These are phyloP conservation scores for Holacanthella duospinosa DNA, from an alignment of 2,888 invertebrate species.

Conservation along the genomic window DNA sequence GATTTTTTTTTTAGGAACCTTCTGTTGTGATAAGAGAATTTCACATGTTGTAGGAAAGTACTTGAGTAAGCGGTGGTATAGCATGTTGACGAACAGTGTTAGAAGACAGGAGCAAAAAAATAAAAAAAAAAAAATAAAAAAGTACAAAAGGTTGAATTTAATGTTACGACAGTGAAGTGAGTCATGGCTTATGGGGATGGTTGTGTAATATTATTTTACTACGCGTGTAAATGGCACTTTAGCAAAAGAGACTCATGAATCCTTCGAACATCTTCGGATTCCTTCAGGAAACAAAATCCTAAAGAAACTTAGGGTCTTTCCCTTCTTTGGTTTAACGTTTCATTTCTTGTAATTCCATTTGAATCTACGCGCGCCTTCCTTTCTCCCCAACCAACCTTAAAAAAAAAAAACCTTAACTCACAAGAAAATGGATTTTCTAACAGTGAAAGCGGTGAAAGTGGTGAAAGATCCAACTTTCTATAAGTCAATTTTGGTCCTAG, in stretches of 20 bases:
- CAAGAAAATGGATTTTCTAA: background rate
- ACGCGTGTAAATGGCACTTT: background rate
- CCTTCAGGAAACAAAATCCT: background rate
- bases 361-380: background rate
- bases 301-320: constrained; percentile 1
- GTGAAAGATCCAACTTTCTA: too few relatives aligned
- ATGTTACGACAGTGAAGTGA: constrained; percentile 2
- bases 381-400: too few relatives aligned
- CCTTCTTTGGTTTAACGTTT: constrained; percentile 3
- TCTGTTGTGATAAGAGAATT: background rate
- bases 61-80: background rate
- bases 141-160: background rate
- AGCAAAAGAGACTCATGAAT: background rate
- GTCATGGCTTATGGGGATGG: background rate
- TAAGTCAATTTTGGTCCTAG: background rate
- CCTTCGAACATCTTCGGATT: background rate
- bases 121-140: background rate
- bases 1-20: background rate
- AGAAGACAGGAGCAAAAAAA: background rate
- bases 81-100: background rate
- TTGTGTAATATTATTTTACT: constrained; percentile 5
- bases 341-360: background rate
- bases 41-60: background rate
- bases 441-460: too few relatives aligned
- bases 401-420: too few relatives aligned